Percentiles rank a stretch among this genome's conserved stretches.
These are phyloP conservation scores for Montipora capricornis DNA, from an alignment of 64 coral and sea anemone genomes.

Conservation along the genomic window DNA sequence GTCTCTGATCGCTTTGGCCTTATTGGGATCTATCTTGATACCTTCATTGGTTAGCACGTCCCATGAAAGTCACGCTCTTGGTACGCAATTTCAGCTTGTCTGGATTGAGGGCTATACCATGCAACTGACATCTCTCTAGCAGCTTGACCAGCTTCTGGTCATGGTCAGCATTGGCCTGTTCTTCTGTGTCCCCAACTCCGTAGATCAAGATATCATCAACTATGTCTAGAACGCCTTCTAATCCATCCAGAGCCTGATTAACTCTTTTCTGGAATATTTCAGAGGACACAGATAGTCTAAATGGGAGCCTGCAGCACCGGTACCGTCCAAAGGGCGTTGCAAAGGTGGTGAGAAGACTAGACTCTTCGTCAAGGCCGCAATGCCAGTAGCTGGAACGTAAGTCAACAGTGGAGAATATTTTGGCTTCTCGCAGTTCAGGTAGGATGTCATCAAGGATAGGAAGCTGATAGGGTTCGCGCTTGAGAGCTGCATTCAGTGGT, in stretches of 20 bases:
- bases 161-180: constrained; percentile 17
- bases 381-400: constrained; percentile 49
- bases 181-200: constrained; percentile 26
- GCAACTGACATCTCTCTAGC: constrained; percentile 9
- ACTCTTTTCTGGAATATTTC: constrained; percentile 63
- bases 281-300: constrained; percentile 28
- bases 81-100: constrained; percentile 1
- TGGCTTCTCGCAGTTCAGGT: constrained; percentile 20
- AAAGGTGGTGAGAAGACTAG: constrained; percentile 50
- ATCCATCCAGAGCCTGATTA: constrained; percentile 5
- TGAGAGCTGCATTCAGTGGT: constrained; percentile 44
- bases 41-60: constrained; percentile 32
- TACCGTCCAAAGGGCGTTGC: constrained; percentile 36
- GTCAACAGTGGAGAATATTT: constrained; percentile 55
- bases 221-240: constrained; percentile 16
- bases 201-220: constrained; percentile 33
- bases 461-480: constrained; percentile 35
- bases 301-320: constrained; percentile 42
- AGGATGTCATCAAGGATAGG: constrained; percentile 33
- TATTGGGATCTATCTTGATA: neutral
- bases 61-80: constrained; percentile 8
- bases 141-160: neutral
- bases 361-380: constrained; percentile 18
- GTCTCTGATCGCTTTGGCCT: neutral
- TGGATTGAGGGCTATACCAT: constrained; percentile 24